These are phyloP conservation scores for Trichonephila clavipes DNA, from an alignment of 1,140 invertebrate species.

Conservation along the genomic window DNA sequence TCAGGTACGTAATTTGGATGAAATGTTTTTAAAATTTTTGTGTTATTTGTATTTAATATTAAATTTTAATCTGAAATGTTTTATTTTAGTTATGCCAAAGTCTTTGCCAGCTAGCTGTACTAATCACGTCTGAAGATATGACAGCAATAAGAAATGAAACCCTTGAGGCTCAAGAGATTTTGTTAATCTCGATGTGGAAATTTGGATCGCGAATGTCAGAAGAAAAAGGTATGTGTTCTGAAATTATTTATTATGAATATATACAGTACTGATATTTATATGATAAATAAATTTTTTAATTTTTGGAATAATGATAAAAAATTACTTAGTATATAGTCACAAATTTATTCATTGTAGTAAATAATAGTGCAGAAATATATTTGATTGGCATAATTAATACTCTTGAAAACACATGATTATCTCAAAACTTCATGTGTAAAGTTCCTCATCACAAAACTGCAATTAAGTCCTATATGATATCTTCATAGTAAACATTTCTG, in stretches of 20 bases:
- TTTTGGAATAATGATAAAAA: no score
- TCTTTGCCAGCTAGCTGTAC: constrained; percentile 33
- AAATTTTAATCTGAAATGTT: not conserved
- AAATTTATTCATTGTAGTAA: no score
- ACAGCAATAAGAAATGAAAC: not conserved
- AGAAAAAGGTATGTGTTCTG: constrained; percentile 69
- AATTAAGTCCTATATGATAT: no score
- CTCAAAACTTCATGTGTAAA: no score
- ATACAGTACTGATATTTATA: no score
- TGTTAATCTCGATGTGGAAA: constrained; percentile 68
- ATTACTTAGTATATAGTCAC: no score
- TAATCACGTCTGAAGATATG: constrained; percentile 38
- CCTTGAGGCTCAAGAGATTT: not conserved
- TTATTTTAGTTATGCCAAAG: constrained; percentile 65
- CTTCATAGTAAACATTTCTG: no score
- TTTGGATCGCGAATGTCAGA: constrained; percentile 42
- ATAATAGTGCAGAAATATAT: no score
- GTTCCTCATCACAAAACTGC: no score
- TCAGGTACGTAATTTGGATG: constrained; percentile 7
- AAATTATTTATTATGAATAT: not conserved
- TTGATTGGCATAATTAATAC: no score
- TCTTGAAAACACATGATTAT: no score
- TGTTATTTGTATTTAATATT: not conserved
- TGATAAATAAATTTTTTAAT: no score
- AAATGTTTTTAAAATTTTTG: not conserved